Evolutionary conservation across 2,113 vertebrate species (phyloP).

Genomic region (Myrmophylax atrothorax): DNA sequence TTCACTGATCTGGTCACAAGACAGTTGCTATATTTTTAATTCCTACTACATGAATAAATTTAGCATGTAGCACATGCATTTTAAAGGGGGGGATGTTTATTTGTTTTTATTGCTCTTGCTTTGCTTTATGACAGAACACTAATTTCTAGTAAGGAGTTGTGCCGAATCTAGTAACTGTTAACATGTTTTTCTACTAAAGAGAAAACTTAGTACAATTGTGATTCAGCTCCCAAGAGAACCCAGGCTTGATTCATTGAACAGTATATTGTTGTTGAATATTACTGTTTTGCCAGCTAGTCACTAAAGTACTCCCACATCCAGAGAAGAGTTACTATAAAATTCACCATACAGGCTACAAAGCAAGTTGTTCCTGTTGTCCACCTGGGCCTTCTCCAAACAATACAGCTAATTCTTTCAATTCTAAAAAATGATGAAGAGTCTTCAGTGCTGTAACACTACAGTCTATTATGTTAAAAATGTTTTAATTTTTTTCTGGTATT

Average conservation of each 20-base stretch:
- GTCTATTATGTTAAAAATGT: accelerated
- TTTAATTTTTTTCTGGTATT: background rate
- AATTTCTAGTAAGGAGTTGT: background rate
- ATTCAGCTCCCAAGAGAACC: background rate
- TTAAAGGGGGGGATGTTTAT: background rate
- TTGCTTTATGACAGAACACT: background rate
- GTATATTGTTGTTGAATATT: background rate
- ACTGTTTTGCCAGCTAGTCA: background rate
- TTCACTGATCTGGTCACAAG: background rate
- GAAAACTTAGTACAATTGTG: background rate
- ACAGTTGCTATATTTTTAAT: background rate
- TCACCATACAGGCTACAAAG: background rate
- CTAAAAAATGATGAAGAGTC: background rate
- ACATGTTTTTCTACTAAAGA: background rate
- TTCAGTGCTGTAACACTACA: background rate
- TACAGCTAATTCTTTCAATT: background rate
- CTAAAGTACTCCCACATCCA: background rate
- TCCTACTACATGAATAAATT: background rate
- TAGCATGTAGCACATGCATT: background rate
- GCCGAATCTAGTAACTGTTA: background rate
- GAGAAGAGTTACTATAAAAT: background rate
- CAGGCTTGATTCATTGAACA: background rate
- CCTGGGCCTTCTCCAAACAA: background rate
- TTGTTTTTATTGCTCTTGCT: background rate
- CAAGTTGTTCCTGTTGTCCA: background rate